Conservation (phyloP, 2,888 invertebrate genomes). For the Trachelus iudaicus region DNA sequence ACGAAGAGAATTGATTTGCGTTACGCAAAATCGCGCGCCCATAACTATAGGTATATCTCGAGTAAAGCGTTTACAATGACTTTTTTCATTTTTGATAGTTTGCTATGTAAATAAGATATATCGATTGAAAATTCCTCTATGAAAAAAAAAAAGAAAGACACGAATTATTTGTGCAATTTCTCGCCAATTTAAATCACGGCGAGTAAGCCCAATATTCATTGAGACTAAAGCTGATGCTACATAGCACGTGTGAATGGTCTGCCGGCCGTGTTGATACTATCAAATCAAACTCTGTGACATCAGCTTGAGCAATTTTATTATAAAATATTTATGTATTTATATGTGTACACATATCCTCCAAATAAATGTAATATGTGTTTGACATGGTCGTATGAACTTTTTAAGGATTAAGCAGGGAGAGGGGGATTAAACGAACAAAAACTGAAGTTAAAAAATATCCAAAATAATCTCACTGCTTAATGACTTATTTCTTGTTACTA, state of each 20-base stretch:
- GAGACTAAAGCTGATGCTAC: constrained; percentile 28
- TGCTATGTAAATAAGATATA: constrained; percentile 44
- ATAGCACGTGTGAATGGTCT: constrained; percentile 1
- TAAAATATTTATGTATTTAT: constrained; percentile 62
- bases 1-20: background rate
- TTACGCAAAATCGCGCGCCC: background rate
- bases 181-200: background rate
- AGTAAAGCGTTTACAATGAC: constrained; percentile 26
- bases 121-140: constrained; percentile 27
- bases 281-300: constrained; percentile 25
- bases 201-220: constrained; percentile 11
- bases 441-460: background rate
- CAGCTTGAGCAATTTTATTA: constrained; percentile 54
- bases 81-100: constrained; percentile 54
- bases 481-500: background rate
- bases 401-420: background rate
- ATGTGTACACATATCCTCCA: constrained; percentile 61
- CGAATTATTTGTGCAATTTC: constrained; percentile 7
- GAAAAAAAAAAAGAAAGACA: constrained; percentile 11
- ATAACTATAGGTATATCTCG: background rate
- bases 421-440: background rate
- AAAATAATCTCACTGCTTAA: background rate
- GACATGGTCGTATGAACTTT: constrained; percentile 19
- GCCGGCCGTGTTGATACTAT: background rate
- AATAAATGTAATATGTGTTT: constrained; percentile 62